A percentile compares a stretch with the other conserved stretches of the same genome.
Evolutionary conservation across 2,797 vertebrate species (phyloP).

Genomic region (Diceros bicornis): DNA sequence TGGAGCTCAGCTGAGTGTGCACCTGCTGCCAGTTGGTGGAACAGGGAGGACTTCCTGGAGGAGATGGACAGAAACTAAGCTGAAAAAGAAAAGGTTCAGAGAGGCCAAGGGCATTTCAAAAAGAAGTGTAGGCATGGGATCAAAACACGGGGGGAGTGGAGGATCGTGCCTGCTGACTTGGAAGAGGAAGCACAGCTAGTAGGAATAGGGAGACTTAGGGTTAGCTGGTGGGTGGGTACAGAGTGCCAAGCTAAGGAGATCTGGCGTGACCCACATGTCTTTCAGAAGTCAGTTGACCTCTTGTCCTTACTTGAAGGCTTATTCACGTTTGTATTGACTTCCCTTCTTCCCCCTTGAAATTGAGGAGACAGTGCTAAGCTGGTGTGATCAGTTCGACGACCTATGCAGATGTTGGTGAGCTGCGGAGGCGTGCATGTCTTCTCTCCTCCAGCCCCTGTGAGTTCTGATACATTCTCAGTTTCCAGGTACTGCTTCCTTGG

Average conservation of each 20-base stretch:
- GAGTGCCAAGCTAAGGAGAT: neutral
- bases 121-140: neutral
- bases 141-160: accelerated
- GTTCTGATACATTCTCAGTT: neutral
- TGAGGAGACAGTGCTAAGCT: neutral
- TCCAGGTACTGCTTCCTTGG: neutral
- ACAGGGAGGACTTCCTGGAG: neutral
- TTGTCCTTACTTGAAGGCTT: neutral
- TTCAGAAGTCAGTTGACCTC: neutral
- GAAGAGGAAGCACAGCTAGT: neutral
- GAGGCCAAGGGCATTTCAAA: neutral
- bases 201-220: neutral
- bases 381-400: neutral
- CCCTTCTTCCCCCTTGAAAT: neutral
- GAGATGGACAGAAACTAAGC: neutral
- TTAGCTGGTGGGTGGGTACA: neutral
- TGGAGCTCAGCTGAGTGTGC: neutral
- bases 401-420: neutral
- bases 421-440: neutral
- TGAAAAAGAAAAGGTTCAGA: neutral
- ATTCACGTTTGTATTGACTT: neutral
- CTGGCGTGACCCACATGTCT: neutral
- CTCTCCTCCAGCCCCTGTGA: neutral
- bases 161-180: accelerated
- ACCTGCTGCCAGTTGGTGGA: neutral